A percentile compares a stretch with the other conserved stretches of the same genome.
Evolutionary conservation across 2,797 vertebrate species (phyloP).

Genomic region (Enoplosus armatus): DNA sequence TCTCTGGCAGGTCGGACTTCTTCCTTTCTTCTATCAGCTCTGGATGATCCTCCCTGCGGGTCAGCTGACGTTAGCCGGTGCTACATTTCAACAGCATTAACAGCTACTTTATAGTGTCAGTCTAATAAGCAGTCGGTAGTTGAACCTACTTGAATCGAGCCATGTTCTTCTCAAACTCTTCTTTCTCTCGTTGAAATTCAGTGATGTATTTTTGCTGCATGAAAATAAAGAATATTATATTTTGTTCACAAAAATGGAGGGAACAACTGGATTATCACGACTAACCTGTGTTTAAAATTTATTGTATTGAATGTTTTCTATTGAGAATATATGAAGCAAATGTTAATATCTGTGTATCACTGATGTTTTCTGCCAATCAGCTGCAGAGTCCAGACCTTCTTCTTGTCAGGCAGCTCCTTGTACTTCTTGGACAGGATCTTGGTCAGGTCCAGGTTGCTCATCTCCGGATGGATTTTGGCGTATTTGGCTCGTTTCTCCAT

Average conservation of each 20-base stretch:
- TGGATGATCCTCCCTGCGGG: slow-evolving; percentile 83
- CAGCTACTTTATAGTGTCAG: no score
- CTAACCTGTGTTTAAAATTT: neutral
- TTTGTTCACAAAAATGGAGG: no score
- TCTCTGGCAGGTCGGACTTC: slow-evolving; percentile 88
- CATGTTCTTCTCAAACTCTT: slow-evolving; percentile 85
- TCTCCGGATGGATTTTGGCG: slow-evolving; percentile 89
- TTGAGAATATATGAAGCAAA: neutral
- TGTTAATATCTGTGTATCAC: neutral
- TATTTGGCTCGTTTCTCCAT: slow-evolving; percentile 90
- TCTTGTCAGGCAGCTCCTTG: slow-evolving; percentile 88
- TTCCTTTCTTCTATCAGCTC: slow-evolving; percentile 87
- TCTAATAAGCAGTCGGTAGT: neutral
- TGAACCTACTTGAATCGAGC: slow-evolving; percentile 80
- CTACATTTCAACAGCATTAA: neutral
- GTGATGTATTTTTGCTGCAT: slow-evolving; percentile 75
- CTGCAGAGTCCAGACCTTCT: slow-evolving; percentile 78
- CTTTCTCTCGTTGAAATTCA: slow-evolving; percentile 83
- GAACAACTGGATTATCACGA: no score
- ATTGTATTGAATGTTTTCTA: neutral
- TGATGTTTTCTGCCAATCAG: neutral
- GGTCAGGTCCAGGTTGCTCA: slow-evolving; percentile 90
- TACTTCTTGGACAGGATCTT: slow-evolving; percentile 90
- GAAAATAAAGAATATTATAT: neutral
- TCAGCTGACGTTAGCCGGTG: slow-evolving; percentile 26